A percentile compares a stretch with the other conserved stretches of the same genome.
phyloP scores from a whole-genome alignment of 2,888 invertebrate species.

The Catocala sponsa region DNA sequence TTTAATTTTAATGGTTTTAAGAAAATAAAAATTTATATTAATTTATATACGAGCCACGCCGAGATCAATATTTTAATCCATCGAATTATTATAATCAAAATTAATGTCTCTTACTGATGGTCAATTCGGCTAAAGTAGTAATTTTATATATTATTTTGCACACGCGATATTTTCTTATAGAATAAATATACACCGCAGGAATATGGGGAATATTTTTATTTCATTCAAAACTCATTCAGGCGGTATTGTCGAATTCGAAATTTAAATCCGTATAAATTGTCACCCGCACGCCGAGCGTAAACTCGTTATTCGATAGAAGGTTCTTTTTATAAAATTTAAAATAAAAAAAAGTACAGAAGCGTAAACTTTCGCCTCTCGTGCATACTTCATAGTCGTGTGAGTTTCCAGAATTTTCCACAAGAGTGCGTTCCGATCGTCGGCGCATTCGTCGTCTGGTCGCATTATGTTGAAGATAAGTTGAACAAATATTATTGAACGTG shows the following conservation, averaged over 20 bases:
- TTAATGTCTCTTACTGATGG: no score
- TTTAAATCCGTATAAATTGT: constrained; percentile 48
- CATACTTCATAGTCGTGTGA: constrained; percentile 68
- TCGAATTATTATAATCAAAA: no score
- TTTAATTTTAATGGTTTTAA: no score
- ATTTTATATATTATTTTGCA: no score
- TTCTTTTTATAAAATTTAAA: constrained; percentile 43
- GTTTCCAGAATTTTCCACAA: constrained; percentile 78
- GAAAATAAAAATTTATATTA: no score
- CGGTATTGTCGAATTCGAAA: constrained; percentile 32
- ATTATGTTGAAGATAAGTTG: constrained; percentile 42
- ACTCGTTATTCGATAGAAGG: constrained; percentile 40
- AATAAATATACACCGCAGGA: no score
- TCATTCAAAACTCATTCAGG: constrained; percentile 30
- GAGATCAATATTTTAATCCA: no score
- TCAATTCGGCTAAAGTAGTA: no score
- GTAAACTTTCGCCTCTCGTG: constrained; percentile 64
- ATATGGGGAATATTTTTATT: constrained; percentile 3
- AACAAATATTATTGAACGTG: constrained; percentile 40
- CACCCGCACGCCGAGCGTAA: constrained; percentile 35
- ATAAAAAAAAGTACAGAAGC: constrained; percentile 49
- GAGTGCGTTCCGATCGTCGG: constrained; percentile 66
- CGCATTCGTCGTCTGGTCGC: constrained; percentile 53
- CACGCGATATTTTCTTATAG: no score
- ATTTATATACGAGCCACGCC: no score